Percentiles rank a stretch among this genome's conserved stretches.
Conservation (phyloP, 30 jellyfish, hydroid and myxozoan genomes). For the Hydra vulgaris region DNA sequence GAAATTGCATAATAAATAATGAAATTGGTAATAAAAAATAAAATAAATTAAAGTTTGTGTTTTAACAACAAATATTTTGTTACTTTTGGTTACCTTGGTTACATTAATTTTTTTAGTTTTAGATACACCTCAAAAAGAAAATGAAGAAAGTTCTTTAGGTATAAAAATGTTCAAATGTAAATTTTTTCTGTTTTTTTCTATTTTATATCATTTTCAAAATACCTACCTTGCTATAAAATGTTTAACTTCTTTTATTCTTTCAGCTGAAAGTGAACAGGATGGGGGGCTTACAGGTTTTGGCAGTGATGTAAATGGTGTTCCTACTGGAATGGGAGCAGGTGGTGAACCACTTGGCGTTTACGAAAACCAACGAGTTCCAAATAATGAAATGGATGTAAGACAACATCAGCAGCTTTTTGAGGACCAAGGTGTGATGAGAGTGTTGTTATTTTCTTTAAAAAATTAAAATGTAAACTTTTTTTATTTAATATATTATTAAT, state of each 20-base stretch:
- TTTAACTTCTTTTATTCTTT: no score
- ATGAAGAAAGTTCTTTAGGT: background rate
- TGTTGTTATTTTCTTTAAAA: no score
- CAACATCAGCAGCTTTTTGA: background rate
- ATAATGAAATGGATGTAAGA: background rate
- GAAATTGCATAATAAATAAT: no score
- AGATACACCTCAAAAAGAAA: background rate
- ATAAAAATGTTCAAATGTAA: background rate
- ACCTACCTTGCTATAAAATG: no score
- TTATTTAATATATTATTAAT: no score
- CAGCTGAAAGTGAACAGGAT: background rate
- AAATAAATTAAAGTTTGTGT: no score
- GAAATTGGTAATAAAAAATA: no score
- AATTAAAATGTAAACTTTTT: background rate
- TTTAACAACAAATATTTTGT: no score
- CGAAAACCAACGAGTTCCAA: background rate
- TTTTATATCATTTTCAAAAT: no score
- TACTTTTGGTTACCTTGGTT: no score
- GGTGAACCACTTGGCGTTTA: slow-evolving; percentile 21
- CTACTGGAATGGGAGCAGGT: slow-evolving; percentile 34
- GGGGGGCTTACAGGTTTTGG: slow-evolving; percentile 9
- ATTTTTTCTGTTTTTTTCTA: no score
- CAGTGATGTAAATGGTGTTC: slow-evolving; percentile 19
- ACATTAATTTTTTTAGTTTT: background rate
- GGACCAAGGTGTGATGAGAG: background rate